Evolutionary conservation across 2,797 vertebrate genomes (phyloP), one percentile per base, ranked within the genome.

Genomic region (Artibeus lituratus): DNA sequence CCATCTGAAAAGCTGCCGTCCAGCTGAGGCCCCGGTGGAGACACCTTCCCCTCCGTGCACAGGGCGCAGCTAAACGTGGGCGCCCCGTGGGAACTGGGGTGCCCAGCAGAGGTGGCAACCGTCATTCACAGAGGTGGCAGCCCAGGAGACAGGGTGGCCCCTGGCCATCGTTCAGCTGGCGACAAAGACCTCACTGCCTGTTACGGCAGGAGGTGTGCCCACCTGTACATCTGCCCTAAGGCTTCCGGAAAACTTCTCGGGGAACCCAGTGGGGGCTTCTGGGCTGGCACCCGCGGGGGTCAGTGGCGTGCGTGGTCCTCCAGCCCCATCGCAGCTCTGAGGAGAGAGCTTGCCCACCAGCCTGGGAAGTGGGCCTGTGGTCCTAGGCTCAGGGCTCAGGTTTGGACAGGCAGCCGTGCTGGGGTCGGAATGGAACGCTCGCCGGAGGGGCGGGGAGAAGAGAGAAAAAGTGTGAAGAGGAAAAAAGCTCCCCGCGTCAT

Each of bases 361-460:
- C 62, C 29, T 7, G 9, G 76, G 49, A 57, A 42, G 35, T 12
- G 7, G 18, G 44, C 16, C 1, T 39, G 44, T 4, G 22, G 22
- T 7, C 1, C 26, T n/a, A 42, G n/a, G 2, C 49, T 49, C 26
- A 21, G 53, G 19, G 24, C 59, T 70, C 51, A 2, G 24, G 67
- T 87, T 76, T 69, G 67, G 57, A n/a, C 59, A 59, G 51, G 42
- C 59, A 70, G 65, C 78, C 2, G 0, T 29, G n/a, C 49, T 7
- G 0, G 15, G 5, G 16, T 35, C 8, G 10, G 15, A n/a, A 32
- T 10, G 42, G 8, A 0, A 14, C 19, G 5, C 29, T 55, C 22
- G 18, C 35, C 73, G 26, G 59, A 92, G 44, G 35, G 51, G 57
- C 32, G 15, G 55, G 29, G 51, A 72, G 73, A 81, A 62, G 42